These are phyloP conservation scores for Drosophila aldrichi DNA, from an alignment of 2,888 invertebrate genomes.

Conservation along the genomic window DNA sequence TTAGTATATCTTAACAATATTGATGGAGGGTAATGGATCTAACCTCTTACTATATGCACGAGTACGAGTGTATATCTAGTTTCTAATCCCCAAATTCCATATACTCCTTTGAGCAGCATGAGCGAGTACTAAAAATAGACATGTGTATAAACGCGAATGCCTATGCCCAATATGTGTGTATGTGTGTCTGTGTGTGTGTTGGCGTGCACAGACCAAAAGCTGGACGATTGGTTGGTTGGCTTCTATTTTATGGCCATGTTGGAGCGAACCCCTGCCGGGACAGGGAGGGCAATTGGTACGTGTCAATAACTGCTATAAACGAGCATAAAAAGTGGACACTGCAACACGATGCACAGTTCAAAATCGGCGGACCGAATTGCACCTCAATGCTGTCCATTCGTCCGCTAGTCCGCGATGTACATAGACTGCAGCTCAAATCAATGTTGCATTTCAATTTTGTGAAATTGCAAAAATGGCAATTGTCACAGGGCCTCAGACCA, in stretches of 20 bases:
- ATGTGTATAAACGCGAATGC: background rate
- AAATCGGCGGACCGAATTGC: constrained; percentile 45
- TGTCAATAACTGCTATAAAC: constrained; percentile 76
- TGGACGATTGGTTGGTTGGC: constrained; percentile 49
- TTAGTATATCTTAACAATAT: too few species aligned
- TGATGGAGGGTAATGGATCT: too few species aligned
- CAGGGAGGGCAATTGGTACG: constrained; percentile 76
- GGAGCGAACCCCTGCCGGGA: constrained; percentile 41
- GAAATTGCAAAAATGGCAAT: constrained; percentile 61
- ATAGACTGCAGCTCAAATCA: constrained; percentile 74
- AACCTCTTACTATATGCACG: too few species aligned
- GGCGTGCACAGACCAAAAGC: constrained; percentile 12
- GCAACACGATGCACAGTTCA: constrained; percentile 47
- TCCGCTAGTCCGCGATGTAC: constrained; percentile 35
- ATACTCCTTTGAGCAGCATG: background rate
- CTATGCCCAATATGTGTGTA: background rate
- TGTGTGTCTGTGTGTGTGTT: background rate
- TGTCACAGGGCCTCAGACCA: constrained; percentile 28
- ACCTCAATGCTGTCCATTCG: constrained; percentile 54
- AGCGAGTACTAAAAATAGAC: constrained; percentile 6
- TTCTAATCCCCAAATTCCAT: too few species aligned
- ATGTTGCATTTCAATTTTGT: constrained; percentile 79
- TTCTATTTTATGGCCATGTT: constrained; percentile 59
- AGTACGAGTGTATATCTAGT: too few species aligned
- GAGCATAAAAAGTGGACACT: constrained; percentile 46